phyloP scores from a whole-genome alignment of 2,113 vertebrate species.

The Corvus moneduloides region DNA sequence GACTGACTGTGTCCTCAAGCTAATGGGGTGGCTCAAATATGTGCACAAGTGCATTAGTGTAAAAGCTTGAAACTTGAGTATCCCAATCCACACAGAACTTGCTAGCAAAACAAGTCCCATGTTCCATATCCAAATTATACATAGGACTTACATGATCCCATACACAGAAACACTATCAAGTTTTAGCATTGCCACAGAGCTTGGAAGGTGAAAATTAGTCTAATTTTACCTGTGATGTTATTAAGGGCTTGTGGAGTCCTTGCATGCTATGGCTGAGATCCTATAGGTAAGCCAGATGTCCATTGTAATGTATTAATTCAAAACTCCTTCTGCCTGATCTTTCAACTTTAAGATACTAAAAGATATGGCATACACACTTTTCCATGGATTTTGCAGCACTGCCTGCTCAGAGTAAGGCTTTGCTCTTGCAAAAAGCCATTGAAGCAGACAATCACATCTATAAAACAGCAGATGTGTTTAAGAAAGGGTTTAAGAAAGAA shows the following conservation, averaged over 20 bases:
- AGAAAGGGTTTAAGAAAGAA: background rate
- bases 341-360: background rate
- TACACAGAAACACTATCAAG: background rate
- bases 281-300: background rate
- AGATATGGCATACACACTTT: background rate
- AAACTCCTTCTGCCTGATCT: background rate
- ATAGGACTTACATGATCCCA: background rate
- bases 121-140: background rate
- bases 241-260: background rate
- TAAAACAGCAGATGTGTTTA: background rate
- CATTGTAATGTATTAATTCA: background rate
- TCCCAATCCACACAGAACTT: background rate
- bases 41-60: background rate
- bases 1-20: background rate
- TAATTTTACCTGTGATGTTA: background rate
- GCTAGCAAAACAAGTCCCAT: background rate
- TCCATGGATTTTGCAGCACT: background rate
- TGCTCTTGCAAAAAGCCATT: background rate
- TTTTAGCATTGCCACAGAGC: background rate
- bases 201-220: background rate
- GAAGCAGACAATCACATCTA: background rate
- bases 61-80: background rate
- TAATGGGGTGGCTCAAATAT: background rate
- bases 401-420: background rate
- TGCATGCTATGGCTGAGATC: background rate